A percentile compares a stretch with the other conserved stretches of the same genome.
Conservation (phyloP, 2,888 invertebrate species). For the Tubulanus polymorphus region DNA sequence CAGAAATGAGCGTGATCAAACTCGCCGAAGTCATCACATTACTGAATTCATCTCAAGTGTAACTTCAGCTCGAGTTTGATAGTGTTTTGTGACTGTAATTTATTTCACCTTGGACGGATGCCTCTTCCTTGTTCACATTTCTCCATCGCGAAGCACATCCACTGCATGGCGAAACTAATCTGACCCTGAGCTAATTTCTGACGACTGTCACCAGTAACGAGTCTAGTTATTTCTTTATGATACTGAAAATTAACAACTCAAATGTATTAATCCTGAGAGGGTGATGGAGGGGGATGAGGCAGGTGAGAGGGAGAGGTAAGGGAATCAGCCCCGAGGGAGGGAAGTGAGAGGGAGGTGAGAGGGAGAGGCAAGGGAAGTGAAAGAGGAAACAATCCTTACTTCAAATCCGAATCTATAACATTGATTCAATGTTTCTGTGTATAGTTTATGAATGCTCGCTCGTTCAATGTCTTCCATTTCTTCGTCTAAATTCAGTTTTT, state of each 20-base stretch:
- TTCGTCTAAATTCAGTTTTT: constrained; percentile 57
- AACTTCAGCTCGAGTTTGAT: too few relatives aligned
- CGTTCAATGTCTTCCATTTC: constrained; percentile 61
- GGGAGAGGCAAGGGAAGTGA: background rate
- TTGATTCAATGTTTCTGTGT: constrained; percentile 76
- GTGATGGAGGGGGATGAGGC: background rate
- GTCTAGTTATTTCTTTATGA: constrained; percentile 69
- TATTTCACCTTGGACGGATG: constrained; percentile 41
- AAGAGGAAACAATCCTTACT: constrained; percentile 41
- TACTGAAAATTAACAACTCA: constrained; percentile 39
- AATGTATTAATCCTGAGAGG: background rate
- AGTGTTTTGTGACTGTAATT: background rate
- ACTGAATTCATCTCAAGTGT: too few relatives aligned
- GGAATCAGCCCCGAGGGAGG: background rate
- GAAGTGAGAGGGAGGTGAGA: background rate
- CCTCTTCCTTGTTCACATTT: constrained; percentile 68
- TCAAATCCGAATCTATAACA: constrained; percentile 89
- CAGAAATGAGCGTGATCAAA: too few relatives aligned
- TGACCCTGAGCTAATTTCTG: constrained; percentile 61
- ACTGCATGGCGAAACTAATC: constrained; percentile 70
- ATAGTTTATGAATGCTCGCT: constrained; percentile 62
- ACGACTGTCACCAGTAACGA: constrained; percentile 58
- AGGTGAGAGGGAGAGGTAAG: background rate
- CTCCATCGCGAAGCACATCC: constrained; percentile 85
- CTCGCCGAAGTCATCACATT: too few relatives aligned